phyloP scores from a whole-genome alignment of 2,888 invertebrate genomes.

The Trichopoda pennipes region DNA sequence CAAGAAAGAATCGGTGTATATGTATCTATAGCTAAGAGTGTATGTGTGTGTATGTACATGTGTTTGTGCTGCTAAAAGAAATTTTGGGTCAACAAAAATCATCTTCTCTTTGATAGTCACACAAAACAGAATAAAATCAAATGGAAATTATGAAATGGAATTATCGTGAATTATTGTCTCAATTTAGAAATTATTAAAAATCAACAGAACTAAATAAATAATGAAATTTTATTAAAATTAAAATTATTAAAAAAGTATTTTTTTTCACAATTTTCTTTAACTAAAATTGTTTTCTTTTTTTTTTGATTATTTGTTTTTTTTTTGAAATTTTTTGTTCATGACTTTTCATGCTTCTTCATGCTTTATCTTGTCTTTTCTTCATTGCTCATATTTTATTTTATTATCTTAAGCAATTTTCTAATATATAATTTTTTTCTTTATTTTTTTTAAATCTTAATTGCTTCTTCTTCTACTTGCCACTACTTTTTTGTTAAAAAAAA shows the following conservation, averaged over 20 bases:
- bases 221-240: too few species aligned
- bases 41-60: neutral
- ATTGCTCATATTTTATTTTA: too few species aligned
- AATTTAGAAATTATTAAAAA: constrained; percentile 5
- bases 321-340: neutral
- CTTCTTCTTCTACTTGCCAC: constrained; percentile 32
- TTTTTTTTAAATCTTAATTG: constrained; percentile 54
- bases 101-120: constrained; percentile 7
- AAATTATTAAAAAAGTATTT: too few species aligned
- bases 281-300: too few species aligned
- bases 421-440: constrained; percentile 63
- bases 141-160: constrained; percentile 6
- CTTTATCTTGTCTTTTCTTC: neutral
- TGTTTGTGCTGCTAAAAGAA: constrained; percentile 7
- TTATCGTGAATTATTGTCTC: constrained; percentile 11
- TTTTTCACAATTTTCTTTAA: too few species aligned
- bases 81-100: constrained; percentile 49
- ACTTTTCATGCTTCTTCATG: neutral
- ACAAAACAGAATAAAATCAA: neutral
- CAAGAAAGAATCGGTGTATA: neutral
- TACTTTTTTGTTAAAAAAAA: constrained; percentile 12
- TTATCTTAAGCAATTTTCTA: neutral
- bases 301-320: neutral
- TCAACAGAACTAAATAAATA: too few species aligned
- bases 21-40: neutral